Base-by-base conservation (phyloP, 2,113 vertebrate species). In the Protomyctophum bolini region DNA sequence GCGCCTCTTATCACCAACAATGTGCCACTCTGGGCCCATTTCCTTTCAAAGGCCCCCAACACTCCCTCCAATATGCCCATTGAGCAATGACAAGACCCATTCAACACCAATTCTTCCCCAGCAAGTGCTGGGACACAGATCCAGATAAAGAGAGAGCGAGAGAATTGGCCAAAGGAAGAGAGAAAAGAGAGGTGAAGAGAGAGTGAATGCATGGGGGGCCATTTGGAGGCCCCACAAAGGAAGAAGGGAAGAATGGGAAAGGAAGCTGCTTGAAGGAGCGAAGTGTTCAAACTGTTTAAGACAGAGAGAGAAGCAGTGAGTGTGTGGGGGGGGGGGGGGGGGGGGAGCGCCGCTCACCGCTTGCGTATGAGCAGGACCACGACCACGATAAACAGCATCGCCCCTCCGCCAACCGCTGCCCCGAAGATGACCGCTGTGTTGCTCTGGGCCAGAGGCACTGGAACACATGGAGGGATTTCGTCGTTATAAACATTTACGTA, bases 291-390 rank as follows among this genome's bases (percentile, higher is more conserved):
- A 81, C 57, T 12, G 74, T 71, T 68, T 66, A 70, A 69, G 41
- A 76, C 66, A 59, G 71, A 70, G 14, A 45, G 63, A 66, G 11
- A 10, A 47, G 12, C 11, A 46, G 41, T 51, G 15, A 63, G 56
- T 50, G 11, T 0, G n/a, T 29, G 15, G 41, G 12, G 8, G 3
- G 6, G 50, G 21, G 28, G 50, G 52, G 60, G 1, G 63, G 46
- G 3, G 63, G 12, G 48, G 70, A 2, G 61, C 4, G 63, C 68
- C 70, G 61, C 92, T 90, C 52, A 97, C 97, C 95, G 91, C 83
- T 82, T 92, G 58, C 87, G 90, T 8, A 97, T 0, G 6, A 96
- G 92, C 64, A 97, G 28, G 10, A 96, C 88, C 8, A 72, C 10
- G 0, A 72, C 72, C 2, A 95, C 91, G 15, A 95, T 62, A 4